phyloP scores from a whole-genome alignment of 2,113 vertebrate species.

The Echinops telfairi region DNA sequence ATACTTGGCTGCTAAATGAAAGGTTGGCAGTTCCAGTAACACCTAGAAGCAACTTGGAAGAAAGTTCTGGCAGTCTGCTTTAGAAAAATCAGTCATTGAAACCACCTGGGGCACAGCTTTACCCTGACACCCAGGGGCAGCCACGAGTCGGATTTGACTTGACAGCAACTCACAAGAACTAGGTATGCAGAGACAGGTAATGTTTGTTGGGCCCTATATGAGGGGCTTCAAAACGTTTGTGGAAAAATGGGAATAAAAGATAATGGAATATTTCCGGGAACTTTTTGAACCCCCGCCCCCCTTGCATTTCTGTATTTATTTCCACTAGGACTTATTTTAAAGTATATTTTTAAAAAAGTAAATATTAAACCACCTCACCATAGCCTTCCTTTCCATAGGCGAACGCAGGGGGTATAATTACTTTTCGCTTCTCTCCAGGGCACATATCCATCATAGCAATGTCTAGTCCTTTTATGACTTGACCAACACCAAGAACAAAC shows the following conservation, averaged over 20 bases:
- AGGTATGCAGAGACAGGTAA: not conserved
- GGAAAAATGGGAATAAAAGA: no score
- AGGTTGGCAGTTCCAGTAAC: not conserved
- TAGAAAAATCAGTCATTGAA: not conserved
- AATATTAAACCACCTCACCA: slow-evolving; percentile 85
- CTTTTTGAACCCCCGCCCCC: no score
- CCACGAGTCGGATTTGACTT: not conserved
- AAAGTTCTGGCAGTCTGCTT: not conserved
- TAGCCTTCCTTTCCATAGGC: slow-evolving; percentile 95
- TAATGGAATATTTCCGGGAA: no score
- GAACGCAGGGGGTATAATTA: slow-evolving; percentile 92
- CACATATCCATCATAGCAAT: slow-evolving; percentile 96
- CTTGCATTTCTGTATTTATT: slow-evolving; percentile 36
- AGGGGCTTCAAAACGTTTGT: no score
- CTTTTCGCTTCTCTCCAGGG: slow-evolving; percentile 95
- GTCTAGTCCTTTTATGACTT: slow-evolving; percentile 97
- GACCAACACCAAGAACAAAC: slow-evolving; percentile 97
- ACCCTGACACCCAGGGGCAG: not conserved
- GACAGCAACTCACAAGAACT: not conserved
- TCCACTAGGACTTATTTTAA: not conserved
- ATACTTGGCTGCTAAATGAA: not conserved
- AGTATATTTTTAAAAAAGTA: slow-evolving; percentile 5
- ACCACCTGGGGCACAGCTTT: not conserved
- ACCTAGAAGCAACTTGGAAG: not conserved
- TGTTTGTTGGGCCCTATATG: not conserved